A percentile compares a stretch with the other conserved stretches of the same genome.
These are phyloP conservation scores for Helicorthomorpha holstii DNA, from an alignment of 1,140 invertebrate species.

Conservation along the genomic window DNA sequence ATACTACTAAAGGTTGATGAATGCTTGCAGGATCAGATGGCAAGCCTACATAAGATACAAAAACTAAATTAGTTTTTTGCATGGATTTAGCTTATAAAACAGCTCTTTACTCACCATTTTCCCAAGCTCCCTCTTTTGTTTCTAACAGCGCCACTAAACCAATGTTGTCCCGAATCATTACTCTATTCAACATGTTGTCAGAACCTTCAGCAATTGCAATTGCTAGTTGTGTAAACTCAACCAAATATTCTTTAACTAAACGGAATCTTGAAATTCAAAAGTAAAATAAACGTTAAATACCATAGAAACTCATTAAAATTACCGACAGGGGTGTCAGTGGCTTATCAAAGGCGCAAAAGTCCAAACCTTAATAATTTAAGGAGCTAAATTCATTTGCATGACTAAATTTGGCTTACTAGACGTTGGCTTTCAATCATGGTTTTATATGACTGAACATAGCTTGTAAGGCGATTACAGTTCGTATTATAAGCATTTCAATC, in stretches of 20 bases:
- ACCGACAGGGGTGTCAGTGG: no score
- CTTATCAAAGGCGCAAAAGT: no score
- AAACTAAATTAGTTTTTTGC: not conserved
- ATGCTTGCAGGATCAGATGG: conserved; percentile 52
- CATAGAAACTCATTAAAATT: no score
- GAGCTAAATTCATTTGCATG: no score
- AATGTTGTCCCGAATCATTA: conserved; percentile 99
- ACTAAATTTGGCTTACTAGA: no score
- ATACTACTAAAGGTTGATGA: conserved; percentile 77
- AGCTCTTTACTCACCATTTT: no score
- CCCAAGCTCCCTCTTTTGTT: conserved; percentile 85
- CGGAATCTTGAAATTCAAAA: conserved; percentile 50
- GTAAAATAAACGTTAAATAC: not conserved
- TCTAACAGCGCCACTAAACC: conserved; percentile 85
- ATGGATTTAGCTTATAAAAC: no score
- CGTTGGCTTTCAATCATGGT: no score
- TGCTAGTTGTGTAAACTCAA: conserved; percentile 94
- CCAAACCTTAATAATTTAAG: no score
- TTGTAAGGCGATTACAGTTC: no score
- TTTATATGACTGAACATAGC: no score
- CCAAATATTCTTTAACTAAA: conserved; percentile 83
- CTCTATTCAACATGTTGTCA: conserved; percentile 95
- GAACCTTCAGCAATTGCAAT: conserved; percentile 96
- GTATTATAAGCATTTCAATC: no score
- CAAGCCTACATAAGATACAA: conserved; percentile 30